These are phyloP conservation scores for Neoseiulus cucumeris DNA, from an alignment of 1,140 invertebrate genomes.

Conservation along the genomic window DNA sequence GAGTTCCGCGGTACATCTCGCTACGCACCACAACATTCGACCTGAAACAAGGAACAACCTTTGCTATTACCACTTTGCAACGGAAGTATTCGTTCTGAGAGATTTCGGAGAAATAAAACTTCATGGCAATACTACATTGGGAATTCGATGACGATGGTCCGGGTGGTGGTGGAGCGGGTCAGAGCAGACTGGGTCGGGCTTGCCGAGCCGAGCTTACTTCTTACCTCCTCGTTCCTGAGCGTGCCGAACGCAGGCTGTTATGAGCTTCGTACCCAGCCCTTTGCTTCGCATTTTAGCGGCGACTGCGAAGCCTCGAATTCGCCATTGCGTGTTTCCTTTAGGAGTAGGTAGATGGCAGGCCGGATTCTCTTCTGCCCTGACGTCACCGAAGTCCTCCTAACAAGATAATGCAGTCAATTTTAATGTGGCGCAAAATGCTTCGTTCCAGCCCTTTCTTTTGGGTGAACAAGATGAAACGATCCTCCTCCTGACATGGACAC, in stretches of 20 bases:
- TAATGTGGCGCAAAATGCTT: no score
- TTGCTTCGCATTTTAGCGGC: slow-evolving; percentile 11
- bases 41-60: not conserved
- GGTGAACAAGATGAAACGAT: no score
- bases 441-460: no score
- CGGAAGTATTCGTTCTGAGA: no score
- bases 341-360: not conserved
- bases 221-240: slow-evolving; percentile 7
- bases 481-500: no score
- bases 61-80: no score
- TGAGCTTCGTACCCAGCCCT: slow-evolving; percentile 1
- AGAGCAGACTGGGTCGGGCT: no score
- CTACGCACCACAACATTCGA: slow-evolving; percentile 4
- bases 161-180: no score
- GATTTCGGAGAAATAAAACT: no score
- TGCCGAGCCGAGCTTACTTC: not conserved
- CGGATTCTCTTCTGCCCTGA: not conserved
- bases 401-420: no score
- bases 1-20: not conserved
- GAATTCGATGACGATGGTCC: no score
- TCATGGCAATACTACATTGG: no score
- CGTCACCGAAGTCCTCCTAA: slow-evolving; percentile 7
- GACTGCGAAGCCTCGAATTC: slow-evolving; percentile 6
- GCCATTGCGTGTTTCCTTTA: not conserved
- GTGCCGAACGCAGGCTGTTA: not conserved